These are phyloP conservation scores for Eretmochelys imbricata DNA, from an alignment of 2,113 vertebrate species.

Conservation along the genomic window DNA sequence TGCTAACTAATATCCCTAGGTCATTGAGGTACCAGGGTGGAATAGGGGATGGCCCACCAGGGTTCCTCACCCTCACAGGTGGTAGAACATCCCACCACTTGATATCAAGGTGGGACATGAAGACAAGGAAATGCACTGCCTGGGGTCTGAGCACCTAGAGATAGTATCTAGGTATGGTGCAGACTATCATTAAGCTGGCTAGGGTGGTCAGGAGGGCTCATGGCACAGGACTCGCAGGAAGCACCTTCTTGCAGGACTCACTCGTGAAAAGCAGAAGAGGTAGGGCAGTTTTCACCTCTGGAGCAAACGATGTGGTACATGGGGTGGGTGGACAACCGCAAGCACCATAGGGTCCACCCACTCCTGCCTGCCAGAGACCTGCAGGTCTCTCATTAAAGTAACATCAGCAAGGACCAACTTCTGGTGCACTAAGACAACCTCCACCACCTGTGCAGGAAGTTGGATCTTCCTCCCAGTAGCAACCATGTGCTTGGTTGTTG, in stretches of 20 bases:
- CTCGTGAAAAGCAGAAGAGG: no score
- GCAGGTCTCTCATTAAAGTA: background rate
- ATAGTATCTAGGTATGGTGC: background rate
- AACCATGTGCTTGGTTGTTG: background rate
- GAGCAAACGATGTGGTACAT: no score
- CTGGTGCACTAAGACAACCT: no score
- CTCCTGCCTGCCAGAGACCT: background rate
- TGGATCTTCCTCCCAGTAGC: no score
- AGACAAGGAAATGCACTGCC: background rate
- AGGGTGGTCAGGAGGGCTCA: background rate
- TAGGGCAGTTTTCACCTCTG: no score
- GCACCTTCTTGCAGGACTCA: background rate
- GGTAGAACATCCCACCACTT: accelerated
- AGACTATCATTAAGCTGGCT: background rate
- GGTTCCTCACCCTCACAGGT: accelerated
- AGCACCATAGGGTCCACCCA: background rate
- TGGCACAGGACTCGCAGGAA: background rate
- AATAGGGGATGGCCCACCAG: background rate
- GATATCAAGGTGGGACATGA: background rate
- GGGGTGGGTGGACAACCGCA: background rate
- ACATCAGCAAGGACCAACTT: accelerated
- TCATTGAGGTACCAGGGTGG: no score
- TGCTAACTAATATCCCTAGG: no score
- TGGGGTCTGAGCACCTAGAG: background rate
- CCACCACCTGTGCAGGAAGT: no score